Evolutionary conservation across 1,140 invertebrate genomes (phyloP), one percentile per base, ranked within the genome.

Genomic region (Diploscapter pachys): DNA sequence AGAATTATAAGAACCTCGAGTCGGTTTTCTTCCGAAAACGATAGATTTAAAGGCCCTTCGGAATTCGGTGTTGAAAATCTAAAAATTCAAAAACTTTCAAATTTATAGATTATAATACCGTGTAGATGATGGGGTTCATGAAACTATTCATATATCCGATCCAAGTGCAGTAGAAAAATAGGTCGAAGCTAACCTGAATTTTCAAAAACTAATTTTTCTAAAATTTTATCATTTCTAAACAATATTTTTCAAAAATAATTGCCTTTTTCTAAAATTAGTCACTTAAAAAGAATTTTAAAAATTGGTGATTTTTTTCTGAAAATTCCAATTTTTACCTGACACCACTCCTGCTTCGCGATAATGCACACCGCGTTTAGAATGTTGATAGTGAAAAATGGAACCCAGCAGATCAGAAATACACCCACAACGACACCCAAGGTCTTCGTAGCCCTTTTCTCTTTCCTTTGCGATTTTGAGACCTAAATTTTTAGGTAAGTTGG

Each of bases 41-140:
- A 31, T 31, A 31, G 31, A 31, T 31, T 84, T 94, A 88, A 99
- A 99, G 55, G 96, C 96, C 89, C 98, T 97, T 73, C 96, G 90
- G 88, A 99, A 99, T 87, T 99, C 96, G 3, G 94, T 93, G 88
- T 99, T 99, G 89, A 98, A 99, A 83, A 99, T 97, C 31, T 31
- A 31, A 31, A 31, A 31, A 31, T 31, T 31, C 31, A 31, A 31
- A 31, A 31, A 31, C 31, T 1, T 31, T 31, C 31, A 31, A 31
- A 31, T 31, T 31, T 31, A 31, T 31, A 31, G 1, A 31, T 31
- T 31, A 31, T 31, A 31, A 31, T 31, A 31, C 31, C 59, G 96
- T 98, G 87, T 99, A 98, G 86, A 99, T 99, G 76, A 98, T 92
- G 3, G 95, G 95, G 88, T 98, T 98, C 73, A 98, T 92, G 80